A percentile compares a stretch with the other conserved stretches of the same genome.
Evolutionary conservation across 2,797 vertebrate genomes (phyloP).

Genomic region (Nyctibius grandis): DNA sequence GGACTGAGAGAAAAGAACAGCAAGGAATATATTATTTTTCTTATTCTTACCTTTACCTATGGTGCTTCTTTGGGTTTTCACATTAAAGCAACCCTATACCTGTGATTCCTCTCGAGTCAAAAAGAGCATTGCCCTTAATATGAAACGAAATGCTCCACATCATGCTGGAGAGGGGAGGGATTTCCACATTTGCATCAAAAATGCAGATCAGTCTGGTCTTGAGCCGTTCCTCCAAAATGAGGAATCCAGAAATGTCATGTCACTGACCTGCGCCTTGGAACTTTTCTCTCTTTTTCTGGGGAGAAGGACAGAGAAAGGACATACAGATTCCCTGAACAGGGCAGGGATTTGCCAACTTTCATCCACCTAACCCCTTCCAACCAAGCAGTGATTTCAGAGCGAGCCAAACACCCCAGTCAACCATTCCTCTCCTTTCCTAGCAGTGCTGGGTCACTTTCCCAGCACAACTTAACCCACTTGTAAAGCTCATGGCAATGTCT

Average conservation of each 20-base stretch:
- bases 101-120: neutral
- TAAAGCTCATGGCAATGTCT: neutral
- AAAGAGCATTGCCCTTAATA: neutral
- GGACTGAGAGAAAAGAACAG: neutral
- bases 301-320: neutral
- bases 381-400: neutral
- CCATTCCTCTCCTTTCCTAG: neutral
- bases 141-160: neutral
- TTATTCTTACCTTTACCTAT: neutral
- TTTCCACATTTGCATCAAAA: neutral
- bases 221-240: neutral
- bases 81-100: neutral
- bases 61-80: neutral
- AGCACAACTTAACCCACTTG: neutral
- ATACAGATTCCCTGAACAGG: accelerated
- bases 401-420: neutral
- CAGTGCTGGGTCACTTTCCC: neutral
- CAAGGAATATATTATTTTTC: neutral
- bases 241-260: neutral
- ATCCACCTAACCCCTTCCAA: neutral
- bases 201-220: neutral
- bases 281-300: neutral
- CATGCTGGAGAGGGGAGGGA: neutral
- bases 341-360: neutral
- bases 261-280: neutral